Conservation (phyloP, 1,140 invertebrate genomes). For the Drosophila kurseongensis region DNA sequence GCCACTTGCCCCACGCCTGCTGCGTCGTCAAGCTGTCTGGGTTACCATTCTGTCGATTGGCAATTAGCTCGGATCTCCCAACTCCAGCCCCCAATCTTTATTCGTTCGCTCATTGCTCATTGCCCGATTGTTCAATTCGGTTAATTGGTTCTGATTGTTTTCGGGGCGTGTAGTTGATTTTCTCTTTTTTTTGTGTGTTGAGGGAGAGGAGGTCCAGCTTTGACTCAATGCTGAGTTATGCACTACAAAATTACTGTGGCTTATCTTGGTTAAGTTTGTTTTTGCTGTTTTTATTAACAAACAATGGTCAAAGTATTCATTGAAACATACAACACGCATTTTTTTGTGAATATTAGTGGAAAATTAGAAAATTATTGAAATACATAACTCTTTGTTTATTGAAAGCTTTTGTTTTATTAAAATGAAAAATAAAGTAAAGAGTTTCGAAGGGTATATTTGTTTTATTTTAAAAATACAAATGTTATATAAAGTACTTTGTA, state of each 20-base stretch:
- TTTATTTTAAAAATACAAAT: too few species aligned
- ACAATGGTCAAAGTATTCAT: background rate
- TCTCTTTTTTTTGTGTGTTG: conserved; percentile 9
- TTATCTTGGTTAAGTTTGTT: background rate
- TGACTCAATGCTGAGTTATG: conserved; percentile 23
- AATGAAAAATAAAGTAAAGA: too few species aligned
- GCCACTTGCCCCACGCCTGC: conserved; percentile 3
- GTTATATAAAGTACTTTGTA: too few species aligned
- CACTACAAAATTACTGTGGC: background rate
- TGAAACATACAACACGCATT: background rate
- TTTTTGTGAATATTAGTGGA: background rate
- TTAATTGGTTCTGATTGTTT: conserved; percentile 83
- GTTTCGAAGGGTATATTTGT: too few species aligned
- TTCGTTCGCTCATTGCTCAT: conserved; percentile 21
- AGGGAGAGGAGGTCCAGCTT: conserved; percentile 10
- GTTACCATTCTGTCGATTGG: conserved; percentile 65
- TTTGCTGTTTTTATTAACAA: background rate
- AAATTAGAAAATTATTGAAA: too few species aligned
- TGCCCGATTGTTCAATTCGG: conserved; percentile 78
- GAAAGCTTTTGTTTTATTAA: too few species aligned
- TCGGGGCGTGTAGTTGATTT: conserved; percentile 67
- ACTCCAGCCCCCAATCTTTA: conserved; percentile 44
- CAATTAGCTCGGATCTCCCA: conserved; percentile 65
- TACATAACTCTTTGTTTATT: too few species aligned
- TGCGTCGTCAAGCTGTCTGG: conserved; percentile 76